These are phyloP conservation scores for Microchirus variegatus DNA, from an alignment of 2,797 vertebrate species.

Conservation along the genomic window DNA sequence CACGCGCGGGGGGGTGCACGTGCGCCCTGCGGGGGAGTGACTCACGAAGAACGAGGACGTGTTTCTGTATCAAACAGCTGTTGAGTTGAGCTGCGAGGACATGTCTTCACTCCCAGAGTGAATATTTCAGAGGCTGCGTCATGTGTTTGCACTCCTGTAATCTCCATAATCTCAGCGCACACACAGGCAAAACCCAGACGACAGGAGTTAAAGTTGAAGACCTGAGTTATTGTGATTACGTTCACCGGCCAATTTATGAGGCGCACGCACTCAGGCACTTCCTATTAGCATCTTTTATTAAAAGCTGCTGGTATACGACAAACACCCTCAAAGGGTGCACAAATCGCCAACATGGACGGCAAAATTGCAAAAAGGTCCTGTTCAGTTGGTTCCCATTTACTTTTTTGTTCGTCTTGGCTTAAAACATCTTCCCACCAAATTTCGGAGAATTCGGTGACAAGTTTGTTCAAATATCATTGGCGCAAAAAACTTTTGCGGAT, in stretches of 20 bases:
- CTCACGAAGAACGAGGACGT: slow-evolving; percentile 76
- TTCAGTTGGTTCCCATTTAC: too few relatives aligned
- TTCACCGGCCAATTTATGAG: not conserved
- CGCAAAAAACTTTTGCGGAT: too few relatives aligned
- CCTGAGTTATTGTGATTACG: not conserved
- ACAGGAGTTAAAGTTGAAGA: not conserved
- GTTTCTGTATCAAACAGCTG: slow-evolving; percentile 77
- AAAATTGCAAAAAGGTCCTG: too few relatives aligned
- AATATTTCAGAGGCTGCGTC: slow-evolving; percentile 28
- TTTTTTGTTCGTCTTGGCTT: too few relatives aligned
- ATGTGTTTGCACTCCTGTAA: slow-evolving; percentile 34
- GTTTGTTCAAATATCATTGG: too few relatives aligned
- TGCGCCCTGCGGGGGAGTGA: slow-evolving; percentile 77
- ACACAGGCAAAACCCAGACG: slow-evolving; percentile 1
- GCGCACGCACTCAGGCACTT: too few relatives aligned
- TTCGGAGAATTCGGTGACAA: too few relatives aligned
- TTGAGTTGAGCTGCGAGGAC: slow-evolving; percentile 42
- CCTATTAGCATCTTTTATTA: too few relatives aligned
- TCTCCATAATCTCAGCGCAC: slow-evolving; percentile 1
- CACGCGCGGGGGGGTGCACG: slow-evolving; percentile 26
- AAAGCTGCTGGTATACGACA: too few relatives aligned
- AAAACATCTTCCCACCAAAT: too few relatives aligned
- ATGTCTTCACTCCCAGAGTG: slow-evolving; percentile 11
- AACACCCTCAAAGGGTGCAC: too few relatives aligned
- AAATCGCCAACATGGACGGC: too few relatives aligned